phyloP scores from a whole-genome alignment of 2,113 vertebrate species.

The Chionodraco myersi region DNA sequence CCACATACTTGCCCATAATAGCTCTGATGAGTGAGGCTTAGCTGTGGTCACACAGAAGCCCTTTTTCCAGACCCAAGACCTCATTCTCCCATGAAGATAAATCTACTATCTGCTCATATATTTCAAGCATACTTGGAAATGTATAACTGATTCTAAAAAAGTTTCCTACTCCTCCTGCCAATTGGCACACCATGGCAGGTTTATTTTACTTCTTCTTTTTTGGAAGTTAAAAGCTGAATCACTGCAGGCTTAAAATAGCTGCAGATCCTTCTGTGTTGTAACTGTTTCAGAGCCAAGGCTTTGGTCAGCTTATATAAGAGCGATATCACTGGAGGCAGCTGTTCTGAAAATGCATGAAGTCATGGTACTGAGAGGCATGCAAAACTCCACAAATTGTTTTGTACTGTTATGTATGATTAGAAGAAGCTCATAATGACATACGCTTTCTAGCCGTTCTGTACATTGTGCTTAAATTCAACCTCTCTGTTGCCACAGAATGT shows the following conservation, averaged over 20 bases:
- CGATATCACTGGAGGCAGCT: constrained; percentile 31
- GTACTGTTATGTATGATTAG: background rate
- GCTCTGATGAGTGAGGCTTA: background rate
- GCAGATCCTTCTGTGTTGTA: constrained; percentile 34
- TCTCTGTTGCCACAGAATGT: background rate
- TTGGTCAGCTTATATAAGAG: constrained; percentile 61
- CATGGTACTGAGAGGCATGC: background rate
- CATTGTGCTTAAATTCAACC: background rate
- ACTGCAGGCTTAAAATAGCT: constrained; percentile 57
- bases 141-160: background rate
- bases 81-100: background rate
- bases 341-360: constrained; percentile 28
- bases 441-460: background rate
- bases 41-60: background rate
- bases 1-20: constrained; percentile 1
- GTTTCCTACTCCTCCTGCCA: background rate
- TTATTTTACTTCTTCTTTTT: background rate
- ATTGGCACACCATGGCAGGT: background rate
- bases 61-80: background rate
- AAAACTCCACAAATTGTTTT: background rate
- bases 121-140: constrained; percentile 12
- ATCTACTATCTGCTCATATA: background rate
- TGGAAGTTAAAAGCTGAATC: constrained; percentile 41
- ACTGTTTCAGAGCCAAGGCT: constrained; percentile 42
- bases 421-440: background rate